Percentiles rank a stretch among this genome's conserved stretches.
These are phyloP conservation scores for Coracopsis vasa DNA, from an alignment of 2,113 vertebrate species.

Conservation along the genomic window DNA sequence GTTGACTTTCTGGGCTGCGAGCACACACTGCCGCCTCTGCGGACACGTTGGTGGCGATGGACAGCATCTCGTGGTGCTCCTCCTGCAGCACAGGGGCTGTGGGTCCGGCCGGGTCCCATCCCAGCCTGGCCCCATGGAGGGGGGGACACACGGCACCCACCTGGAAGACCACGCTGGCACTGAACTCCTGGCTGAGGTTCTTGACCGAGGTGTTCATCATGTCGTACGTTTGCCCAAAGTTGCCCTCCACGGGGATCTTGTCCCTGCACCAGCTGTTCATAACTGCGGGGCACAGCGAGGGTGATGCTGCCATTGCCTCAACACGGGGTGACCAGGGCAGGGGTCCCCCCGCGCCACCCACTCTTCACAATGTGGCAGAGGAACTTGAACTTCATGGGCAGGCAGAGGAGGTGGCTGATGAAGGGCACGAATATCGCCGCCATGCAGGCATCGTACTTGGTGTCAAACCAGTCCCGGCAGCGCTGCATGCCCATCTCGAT, in stretches of 20 bases:
- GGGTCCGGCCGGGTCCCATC: neutral
- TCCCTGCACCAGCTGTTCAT: conserved; percentile 79
- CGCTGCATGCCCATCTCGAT: conserved; percentile 68
- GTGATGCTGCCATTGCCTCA: neutral
- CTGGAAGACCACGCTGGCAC: conserved; percentile 58
- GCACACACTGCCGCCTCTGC: too few relatives aligned
- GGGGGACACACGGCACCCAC: conserved; percentile 47
- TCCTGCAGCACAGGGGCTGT: conserved; percentile 14
- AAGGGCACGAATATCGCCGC: conserved; percentile 60
- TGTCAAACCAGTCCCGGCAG: conserved; percentile 79
- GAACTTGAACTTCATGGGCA: conserved; percentile 87
- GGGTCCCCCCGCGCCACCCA: neutral
- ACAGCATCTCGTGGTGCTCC: conserved; percentile 35
- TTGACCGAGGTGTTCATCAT: conserved; percentile 75
- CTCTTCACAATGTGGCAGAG: conserved; percentile 79
- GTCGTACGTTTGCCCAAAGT: conserved; percentile 87
- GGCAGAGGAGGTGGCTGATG: conserved; percentile 84
- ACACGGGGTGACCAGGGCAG: accelerated
- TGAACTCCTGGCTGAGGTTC: conserved; percentile 78
- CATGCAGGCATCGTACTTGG: conserved; percentile 63
- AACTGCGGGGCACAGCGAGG: conserved; percentile 53
- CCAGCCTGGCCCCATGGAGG: accelerated
- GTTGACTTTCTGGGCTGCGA: too few relatives aligned
- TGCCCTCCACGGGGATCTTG: conserved; percentile 85
- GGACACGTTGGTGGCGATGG: conserved; percentile 6